Percentiles rank a stretch among this genome's conserved stretches.
Evolutionary conservation across 1,140 invertebrate genomes (phyloP).

Genomic region (Drosophila fuyamai): DNA sequence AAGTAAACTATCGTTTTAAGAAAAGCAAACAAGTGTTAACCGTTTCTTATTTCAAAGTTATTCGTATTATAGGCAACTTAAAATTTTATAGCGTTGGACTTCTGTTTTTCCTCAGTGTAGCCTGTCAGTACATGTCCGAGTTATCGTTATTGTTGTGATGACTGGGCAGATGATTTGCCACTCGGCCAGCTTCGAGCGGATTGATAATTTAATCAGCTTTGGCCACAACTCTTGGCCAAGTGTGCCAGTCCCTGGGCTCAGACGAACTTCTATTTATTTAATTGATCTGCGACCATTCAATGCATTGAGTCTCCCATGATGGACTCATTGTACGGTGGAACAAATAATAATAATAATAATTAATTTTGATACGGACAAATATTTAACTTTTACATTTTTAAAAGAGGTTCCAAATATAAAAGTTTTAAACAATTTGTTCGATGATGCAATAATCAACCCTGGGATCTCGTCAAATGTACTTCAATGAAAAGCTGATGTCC

Average conservation of each 20-base stretch:
- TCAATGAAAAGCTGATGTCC: not conserved
- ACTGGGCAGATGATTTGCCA: conserved; percentile 71
- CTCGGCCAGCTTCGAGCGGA: conserved; percentile 51
- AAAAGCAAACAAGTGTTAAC: too few species aligned
- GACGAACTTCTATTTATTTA: conserved; percentile 59
- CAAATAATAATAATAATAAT: not conserved
- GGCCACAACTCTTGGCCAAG: conserved; percentile 34
- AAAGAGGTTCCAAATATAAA: too few species aligned
- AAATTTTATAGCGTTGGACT: too few species aligned
- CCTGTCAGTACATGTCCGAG: conserved; percentile 17
- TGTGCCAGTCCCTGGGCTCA: conserved; percentile 13
- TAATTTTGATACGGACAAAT: too few species aligned
- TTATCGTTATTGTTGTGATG: conserved; percentile 75
- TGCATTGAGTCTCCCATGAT: conserved; percentile 29
- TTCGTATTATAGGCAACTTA: too few species aligned
- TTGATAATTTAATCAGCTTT: conserved; percentile 71
- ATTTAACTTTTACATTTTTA: too few species aligned
- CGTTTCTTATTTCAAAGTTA: too few species aligned
- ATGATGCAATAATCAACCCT: too few species aligned
- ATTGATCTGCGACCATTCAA: conserved; percentile 55
- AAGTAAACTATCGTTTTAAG: too few species aligned
- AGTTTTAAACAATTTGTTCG: too few species aligned
- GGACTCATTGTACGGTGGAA: conserved; percentile 5
- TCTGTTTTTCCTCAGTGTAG: not conserved
- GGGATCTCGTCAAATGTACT: too few species aligned